Percentiles rank a stretch among this genome's conserved stretches.
These are phyloP conservation scores for Acronicta psi DNA, from an alignment of 2,888 invertebrate genomes.

Conservation along the genomic window DNA sequence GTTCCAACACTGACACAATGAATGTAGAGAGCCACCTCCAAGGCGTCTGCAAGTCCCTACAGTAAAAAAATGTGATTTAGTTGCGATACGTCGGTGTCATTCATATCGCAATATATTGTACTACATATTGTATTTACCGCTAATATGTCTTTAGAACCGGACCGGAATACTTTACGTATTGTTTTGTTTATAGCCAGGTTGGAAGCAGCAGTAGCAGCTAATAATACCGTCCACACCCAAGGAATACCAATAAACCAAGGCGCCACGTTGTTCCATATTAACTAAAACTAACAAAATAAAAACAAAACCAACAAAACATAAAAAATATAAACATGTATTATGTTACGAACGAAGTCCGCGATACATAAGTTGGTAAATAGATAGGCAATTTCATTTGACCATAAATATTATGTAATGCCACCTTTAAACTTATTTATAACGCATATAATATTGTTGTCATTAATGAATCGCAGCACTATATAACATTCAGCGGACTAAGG, in stretches of 20 bases:
- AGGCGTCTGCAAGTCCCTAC: conserved; percentile 74
- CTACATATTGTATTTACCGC: conserved; percentile 59
- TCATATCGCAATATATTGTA: not conserved
- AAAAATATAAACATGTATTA: not conserved
- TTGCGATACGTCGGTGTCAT: not conserved
- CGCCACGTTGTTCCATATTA: conserved; percentile 79
- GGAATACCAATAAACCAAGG: conserved; percentile 73
- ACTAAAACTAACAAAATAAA: conserved; percentile 63
- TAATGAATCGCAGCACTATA: too few species aligned
- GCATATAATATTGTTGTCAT: too few species aligned
- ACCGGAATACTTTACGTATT: conserved; percentile 64
- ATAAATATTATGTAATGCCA: too few species aligned
- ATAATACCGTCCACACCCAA: conserved; percentile 69
- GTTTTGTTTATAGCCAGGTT: conserved; percentile 59
- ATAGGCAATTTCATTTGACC: not conserved
- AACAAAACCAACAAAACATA: not conserved
- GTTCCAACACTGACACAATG: conserved; percentile 80
- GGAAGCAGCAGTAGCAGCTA: conserved; percentile 59
- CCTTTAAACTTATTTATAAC: too few species aligned
- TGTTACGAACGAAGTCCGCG: not conserved
- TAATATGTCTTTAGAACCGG: conserved; percentile 70
- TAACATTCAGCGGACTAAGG: not conserved
- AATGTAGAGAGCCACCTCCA: conserved; percentile 78
- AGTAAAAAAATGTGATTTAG: conserved; percentile 26
- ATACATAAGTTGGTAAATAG: not conserved